These are phyloP conservation scores for Leucoptera coffeella DNA, from an alignment of 2,888 invertebrate species.

Conservation along the genomic window DNA sequence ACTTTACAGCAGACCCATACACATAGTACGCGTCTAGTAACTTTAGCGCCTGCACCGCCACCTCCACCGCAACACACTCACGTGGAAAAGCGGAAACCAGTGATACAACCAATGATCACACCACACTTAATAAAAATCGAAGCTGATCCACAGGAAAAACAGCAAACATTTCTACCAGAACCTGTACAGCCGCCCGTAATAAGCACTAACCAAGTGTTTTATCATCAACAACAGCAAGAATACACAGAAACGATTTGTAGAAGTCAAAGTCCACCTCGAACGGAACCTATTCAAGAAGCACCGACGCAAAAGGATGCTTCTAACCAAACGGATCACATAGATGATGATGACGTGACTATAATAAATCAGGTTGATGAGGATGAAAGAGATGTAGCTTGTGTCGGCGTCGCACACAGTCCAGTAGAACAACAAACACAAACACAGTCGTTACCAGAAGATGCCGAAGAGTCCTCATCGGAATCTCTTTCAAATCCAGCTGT, in stretches of 20 bases:
- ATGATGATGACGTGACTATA: conserved; percentile 62
- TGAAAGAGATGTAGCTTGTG: conserved; percentile 35
- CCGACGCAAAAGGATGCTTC: conserved; percentile 73
- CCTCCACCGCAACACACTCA: conserved; percentile 29
- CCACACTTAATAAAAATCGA: conserved; percentile 66
- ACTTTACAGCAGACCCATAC: conserved; percentile 63
- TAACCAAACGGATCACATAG: conserved; percentile 75
- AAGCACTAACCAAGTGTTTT: conserved; percentile 48
- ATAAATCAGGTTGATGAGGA: conserved; percentile 40
- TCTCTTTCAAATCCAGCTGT: conserved; percentile 18
- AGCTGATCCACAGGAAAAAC: conserved; percentile 53
- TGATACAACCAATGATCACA: conserved; percentile 39
- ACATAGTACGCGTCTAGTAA: conserved; percentile 61
- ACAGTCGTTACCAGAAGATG: conserved; percentile 19
- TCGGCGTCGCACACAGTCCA: conserved; percentile 41
- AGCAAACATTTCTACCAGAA: conserved; percentile 33
- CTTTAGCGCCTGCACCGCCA: conserved; percentile 55
- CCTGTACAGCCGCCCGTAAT: conserved; percentile 45
- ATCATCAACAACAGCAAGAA: too few relatives aligned
- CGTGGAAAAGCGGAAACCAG: conserved; percentile 34
- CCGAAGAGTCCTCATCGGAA: conserved; percentile 38
- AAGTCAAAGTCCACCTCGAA: conserved; percentile 40
- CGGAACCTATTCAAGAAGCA: conserved; percentile 47
- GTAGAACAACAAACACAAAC: conserved; percentile 19
- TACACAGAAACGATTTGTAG: conserved; percentile 43